phyloP scores from a whole-genome alignment of 2,797 vertebrate genomes.

The Tauraco hartlaubi region DNA sequence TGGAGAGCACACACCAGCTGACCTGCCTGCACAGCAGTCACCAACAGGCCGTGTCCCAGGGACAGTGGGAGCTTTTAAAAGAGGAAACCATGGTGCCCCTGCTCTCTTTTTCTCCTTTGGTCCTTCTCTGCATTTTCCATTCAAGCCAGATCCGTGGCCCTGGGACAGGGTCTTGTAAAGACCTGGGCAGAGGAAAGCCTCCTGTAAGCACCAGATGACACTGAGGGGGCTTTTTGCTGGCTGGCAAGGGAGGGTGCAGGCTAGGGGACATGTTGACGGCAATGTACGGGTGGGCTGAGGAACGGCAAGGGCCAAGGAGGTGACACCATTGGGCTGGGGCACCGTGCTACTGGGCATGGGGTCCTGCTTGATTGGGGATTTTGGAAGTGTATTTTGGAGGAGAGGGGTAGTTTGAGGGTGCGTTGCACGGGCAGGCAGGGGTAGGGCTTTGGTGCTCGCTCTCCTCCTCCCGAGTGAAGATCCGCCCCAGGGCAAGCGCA shows the following conservation, averaged over 20 bases:
- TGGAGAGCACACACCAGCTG: neutral
- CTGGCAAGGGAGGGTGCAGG: accelerated
- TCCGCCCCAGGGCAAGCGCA: conserved; percentile 35
- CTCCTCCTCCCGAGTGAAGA: conserved; percentile 34
- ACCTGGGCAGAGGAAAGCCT: neutral
- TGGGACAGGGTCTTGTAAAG: neutral
- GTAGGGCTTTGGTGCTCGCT: neutral
- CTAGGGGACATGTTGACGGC: neutral
- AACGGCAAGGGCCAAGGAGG: neutral
- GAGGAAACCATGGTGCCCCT: neutral
- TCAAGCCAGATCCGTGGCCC: neutral
- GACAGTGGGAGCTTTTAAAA: neutral
- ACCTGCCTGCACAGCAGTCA: accelerated
- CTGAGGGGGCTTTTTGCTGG: accelerated
- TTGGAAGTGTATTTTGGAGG: neutral
- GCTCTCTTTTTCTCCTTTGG: neutral
- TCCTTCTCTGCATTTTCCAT: neutral
- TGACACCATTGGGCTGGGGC: neutral
- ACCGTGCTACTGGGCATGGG: accelerated
- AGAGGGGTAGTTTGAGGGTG: neutral
- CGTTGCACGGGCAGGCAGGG: neutral
- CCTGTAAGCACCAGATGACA: neutral
- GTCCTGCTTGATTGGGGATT: neutral
- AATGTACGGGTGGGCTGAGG: neutral
- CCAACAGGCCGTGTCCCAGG: neutral